These are phyloP conservation scores for Eristalis arbustorum DNA, from an alignment of 2,888 invertebrate genomes.

Conservation along the genomic window DNA sequence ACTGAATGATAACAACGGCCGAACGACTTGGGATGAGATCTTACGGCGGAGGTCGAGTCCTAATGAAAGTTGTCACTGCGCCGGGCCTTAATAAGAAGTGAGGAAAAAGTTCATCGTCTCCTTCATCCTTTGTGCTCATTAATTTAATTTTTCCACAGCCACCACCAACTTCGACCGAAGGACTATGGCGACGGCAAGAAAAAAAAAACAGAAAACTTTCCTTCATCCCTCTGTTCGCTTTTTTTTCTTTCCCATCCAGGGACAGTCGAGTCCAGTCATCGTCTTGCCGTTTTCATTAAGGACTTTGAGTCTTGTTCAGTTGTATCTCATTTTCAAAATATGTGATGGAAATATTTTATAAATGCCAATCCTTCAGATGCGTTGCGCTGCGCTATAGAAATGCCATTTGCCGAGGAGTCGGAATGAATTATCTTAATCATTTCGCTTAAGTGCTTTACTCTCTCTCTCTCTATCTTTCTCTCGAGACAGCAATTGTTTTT, in stretches of 20 bases:
- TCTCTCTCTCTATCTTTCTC: not conserved
- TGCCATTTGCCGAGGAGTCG: not conserved
- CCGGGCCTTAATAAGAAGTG: slow-evolving; percentile 21
- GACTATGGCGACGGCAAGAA: not conserved
- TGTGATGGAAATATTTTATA: slow-evolving; percentile 71
- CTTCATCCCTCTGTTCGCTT: not conserved
- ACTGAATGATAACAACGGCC: slow-evolving; percentile 46
- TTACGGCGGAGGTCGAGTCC: not conserved
- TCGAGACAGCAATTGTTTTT: slow-evolving; percentile 56
- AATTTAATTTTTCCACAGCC: slow-evolving; percentile 66
- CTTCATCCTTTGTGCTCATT: slow-evolving; percentile 52
- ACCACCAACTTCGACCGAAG: slow-evolving; percentile 24
- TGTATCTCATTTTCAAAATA: slow-evolving; percentile 70
- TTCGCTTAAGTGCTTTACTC: slow-evolving; percentile 61
- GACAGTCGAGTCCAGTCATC: not conserved
- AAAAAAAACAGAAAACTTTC: slow-evolving; percentile 38
- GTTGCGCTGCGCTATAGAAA: not conserved
- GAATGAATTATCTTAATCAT: slow-evolving; percentile 69
- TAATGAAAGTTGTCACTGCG: slow-evolving; percentile 55
- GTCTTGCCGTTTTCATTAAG: slow-evolving; percentile 60
- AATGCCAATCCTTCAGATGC: slow-evolving; percentile 49
- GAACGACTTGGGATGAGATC: not conserved
- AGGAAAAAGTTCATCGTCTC: slow-evolving; percentile 40
- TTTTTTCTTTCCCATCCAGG: slow-evolving; percentile 31
- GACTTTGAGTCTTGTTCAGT: slow-evolving; percentile 54